These are phyloP conservation scores for Delphinus delphis DNA, from an alignment of 2,113 vertebrate genomes.

Conservation along the genomic window DNA sequence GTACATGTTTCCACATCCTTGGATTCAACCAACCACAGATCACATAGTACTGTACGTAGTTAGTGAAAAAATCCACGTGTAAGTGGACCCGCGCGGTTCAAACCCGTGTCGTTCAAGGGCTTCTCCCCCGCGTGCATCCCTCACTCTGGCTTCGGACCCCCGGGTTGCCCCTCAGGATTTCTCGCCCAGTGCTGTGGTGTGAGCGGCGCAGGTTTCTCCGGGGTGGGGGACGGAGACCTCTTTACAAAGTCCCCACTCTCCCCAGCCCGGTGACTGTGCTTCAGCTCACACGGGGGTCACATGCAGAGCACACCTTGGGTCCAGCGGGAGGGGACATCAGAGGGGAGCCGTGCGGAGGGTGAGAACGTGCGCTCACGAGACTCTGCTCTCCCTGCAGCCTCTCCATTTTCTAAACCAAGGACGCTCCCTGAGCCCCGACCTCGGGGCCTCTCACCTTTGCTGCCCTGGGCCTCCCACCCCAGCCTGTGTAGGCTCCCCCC, in stretches of 20 bases:
- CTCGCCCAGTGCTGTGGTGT: background rate
- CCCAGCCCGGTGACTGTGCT: background rate
- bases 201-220: background rate
- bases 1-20: background rate
- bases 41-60: background rate
- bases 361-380: background rate
- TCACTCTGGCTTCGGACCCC: background rate
- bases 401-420: background rate
- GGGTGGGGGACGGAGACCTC: background rate
- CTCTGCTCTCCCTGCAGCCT: background rate
- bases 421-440: background rate
- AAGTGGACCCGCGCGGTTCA: background rate
- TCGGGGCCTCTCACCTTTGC: background rate
- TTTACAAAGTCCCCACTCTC: background rate
- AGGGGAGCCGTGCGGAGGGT: background rate
- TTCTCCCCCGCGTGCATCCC: background rate
- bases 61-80: background rate
- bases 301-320: background rate
- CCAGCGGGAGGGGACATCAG: background rate
- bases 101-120: background rate
- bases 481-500: background rate
- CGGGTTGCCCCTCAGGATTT: background rate
- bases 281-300: background rate
- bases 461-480: background rate
- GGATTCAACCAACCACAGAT: background rate